These are phyloP conservation scores for Meloidogyne chitwoodi DNA, from an alignment of 1,140 invertebrate genomes.

Conservation along the genomic window DNA sequence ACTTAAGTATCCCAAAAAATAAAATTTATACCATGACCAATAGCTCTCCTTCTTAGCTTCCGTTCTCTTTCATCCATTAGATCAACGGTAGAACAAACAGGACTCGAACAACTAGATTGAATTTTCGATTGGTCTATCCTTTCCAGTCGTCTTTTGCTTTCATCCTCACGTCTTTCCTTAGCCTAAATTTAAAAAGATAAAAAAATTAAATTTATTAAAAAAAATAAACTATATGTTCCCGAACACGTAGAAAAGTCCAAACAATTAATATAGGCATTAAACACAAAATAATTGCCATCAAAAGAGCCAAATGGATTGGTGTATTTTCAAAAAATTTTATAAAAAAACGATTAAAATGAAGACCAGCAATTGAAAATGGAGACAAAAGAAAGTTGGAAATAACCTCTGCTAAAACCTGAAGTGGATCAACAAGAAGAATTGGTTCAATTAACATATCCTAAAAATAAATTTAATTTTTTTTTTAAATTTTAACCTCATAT, in stretches of 20 bases:
- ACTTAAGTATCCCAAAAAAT: too few relatives aligned
- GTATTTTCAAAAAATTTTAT: constrained; percentile 44
- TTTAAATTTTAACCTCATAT: constrained; percentile 35
- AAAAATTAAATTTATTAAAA: neutral
- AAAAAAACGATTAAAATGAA: constrained; percentile 40
- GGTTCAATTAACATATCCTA: constrained; percentile 43
- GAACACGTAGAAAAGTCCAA: neutral
- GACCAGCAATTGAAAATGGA: constrained; percentile 34
- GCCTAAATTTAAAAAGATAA: neutral
- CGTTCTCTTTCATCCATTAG: neutral
- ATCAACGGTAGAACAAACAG: neutral
- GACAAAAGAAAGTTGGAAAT: constrained; percentile 36
- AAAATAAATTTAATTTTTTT: neutral
- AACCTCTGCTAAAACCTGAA: constrained; percentile 41
- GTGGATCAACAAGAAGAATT: constrained; percentile 37
- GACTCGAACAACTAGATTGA: neutral
- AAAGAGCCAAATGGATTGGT: constrained; percentile 32
- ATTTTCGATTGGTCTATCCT: neutral
- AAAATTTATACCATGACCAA: neutral
- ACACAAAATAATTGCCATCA: constrained; percentile 38
- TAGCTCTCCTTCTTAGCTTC: neutral
- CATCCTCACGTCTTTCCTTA: neutral
- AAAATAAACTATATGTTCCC: neutral
- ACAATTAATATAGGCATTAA: constrained; percentile 22
- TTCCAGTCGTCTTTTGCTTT: neutral